These are phyloP conservation scores for Helleia helle DNA, from an alignment of 2,888 invertebrate species.

Conservation along the genomic window DNA sequence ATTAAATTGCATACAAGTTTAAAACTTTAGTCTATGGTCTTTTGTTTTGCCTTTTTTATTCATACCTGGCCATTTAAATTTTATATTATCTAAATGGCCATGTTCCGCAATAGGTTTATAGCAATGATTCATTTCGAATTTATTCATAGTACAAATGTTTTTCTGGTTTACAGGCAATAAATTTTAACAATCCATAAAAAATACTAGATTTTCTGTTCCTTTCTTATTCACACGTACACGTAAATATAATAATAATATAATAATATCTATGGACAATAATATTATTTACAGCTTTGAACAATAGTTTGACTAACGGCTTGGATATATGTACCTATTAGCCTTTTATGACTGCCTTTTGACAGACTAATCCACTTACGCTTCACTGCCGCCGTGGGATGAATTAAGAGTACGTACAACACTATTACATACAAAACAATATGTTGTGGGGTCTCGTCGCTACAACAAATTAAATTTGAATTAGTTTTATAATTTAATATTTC, in stretches of 20 bases:
- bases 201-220: no score
- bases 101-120: neutral
- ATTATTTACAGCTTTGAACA: neutral
- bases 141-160: neutral
- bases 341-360: slow-evolving; percentile 13
- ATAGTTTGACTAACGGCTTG: neutral
- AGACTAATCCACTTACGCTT: slow-evolving; percentile 12
- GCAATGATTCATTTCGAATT: neutral
- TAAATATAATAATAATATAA: neutral
- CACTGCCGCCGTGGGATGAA: slow-evolving; percentile 7
- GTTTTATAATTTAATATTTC: no score
- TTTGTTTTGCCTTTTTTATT: no score
- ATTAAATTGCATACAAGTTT: slow-evolving; percentile 5
- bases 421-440: no score
- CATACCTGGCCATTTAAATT: neutral
- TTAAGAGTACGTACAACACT: neutral
- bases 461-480: no score
- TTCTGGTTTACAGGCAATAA: neutral
- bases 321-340: slow-evolving; percentile 12
- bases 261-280: neutral
- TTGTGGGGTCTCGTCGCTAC: no score
- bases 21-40: neutral
- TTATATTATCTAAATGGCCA: neutral
- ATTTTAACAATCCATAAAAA: neutral
- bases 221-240: no score